These are phyloP conservation scores for Equus quagga DNA, from an alignment of 2,113 vertebrate genomes.

Conservation along the genomic window DNA sequence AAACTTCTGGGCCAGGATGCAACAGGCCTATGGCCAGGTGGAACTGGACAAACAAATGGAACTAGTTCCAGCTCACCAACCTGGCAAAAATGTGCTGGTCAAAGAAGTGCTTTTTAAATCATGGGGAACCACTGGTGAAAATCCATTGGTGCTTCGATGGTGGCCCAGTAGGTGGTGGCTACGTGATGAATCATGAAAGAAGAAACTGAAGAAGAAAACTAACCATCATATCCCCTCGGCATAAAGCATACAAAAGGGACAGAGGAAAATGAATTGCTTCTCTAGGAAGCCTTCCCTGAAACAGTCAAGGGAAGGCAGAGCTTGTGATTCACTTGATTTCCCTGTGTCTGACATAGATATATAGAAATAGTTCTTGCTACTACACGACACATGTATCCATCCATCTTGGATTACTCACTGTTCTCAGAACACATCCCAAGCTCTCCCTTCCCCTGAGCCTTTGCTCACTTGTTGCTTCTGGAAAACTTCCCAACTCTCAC, in stretches of 20 bases:
- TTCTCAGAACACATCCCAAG: not conserved
- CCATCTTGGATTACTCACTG: not conserved
- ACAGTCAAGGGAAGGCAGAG: not conserved
- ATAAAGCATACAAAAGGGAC: not conserved
- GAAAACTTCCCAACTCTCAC: not conserved
- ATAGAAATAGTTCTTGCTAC: not conserved
- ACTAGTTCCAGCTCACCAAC: conserved; percentile 36
- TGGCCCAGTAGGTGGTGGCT: not conserved
- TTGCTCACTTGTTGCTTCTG: not conserved
- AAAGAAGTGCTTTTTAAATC: conserved; percentile 45
- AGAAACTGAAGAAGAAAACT: conserved; percentile 11
- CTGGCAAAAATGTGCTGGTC: not conserved
- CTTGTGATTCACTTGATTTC: not conserved
- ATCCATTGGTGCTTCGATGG: not conserved
- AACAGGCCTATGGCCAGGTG: not conserved
- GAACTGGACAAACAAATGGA: conserved; percentile 34
- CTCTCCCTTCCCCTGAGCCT: not conserved
- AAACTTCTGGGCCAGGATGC: not conserved
- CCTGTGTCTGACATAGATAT: not conserved
- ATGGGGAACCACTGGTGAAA: conserved; percentile 19
- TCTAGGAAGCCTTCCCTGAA: conserved; percentile 5
- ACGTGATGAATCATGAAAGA: conserved; percentile 1
- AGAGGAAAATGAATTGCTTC: not conserved
- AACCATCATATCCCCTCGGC: not conserved
- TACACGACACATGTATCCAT: not conserved